Conservation (phyloP, 2,113 vertebrate genomes). For the Natator depressus region DNA sequence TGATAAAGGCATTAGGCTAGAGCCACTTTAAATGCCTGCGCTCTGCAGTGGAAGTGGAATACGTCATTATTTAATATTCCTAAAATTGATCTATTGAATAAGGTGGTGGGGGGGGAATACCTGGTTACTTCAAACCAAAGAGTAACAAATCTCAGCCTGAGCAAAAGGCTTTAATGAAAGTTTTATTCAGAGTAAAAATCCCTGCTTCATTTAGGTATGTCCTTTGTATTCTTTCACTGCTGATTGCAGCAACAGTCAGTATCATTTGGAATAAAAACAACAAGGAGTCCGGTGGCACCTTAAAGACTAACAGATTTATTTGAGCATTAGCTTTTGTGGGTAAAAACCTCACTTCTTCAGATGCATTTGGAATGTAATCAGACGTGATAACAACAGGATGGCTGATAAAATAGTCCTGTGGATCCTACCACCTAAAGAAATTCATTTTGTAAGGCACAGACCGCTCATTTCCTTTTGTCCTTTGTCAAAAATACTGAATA, state of each 20-base stretch:
- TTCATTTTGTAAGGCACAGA: fast-evolving
- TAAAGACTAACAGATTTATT: no score
- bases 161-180: background rate
- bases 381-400: background rate
- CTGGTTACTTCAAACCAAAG: background rate
- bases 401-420: background rate
- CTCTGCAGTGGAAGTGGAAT: fast-evolving
- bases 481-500: background rate
- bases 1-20: fast-evolving
- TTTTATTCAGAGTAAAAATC: background rate
- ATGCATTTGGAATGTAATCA: background rate
- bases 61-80: fast-evolving
- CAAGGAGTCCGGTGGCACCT: no score
- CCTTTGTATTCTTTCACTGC: background rate
- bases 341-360: no score
- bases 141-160: background rate
- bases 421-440: background rate
- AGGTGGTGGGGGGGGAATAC: no score
- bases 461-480: background rate
- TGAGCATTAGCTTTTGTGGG: no score
- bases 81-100: background rate
- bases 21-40: background rate
- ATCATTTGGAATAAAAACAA: background rate
- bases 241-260: background rate
- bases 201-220: background rate